Percentiles rank a stretch among this genome's conserved stretches.
phyloP scores from a whole-genome alignment of 2,888 invertebrate species.

The Mamestra brassicae region DNA sequence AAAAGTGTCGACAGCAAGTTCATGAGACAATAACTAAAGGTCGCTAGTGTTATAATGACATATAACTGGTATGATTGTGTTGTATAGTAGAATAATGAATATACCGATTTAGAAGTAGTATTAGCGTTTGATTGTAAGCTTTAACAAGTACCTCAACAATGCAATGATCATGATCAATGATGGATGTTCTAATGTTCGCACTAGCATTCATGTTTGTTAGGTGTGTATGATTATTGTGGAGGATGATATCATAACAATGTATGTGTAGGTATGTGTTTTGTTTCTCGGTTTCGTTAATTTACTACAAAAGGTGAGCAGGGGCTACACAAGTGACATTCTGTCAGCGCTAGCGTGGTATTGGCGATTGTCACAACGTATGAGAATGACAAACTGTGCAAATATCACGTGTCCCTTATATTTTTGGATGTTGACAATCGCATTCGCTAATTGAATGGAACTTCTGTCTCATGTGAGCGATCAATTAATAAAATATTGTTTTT shows the following conservation, averaged over 20 bases:
- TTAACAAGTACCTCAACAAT: conserved; percentile 15
- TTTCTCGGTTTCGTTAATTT: not conserved
- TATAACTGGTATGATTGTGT: not conserved
- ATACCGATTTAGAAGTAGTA: not conserved
- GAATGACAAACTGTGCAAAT: no score
- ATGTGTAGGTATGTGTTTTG: no score
- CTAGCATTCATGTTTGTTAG: conserved; percentile 6
- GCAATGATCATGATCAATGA: conserved; percentile 26
- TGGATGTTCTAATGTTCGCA: conserved; percentile 13
- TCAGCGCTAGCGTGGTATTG: no score
- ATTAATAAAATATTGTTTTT: no score
- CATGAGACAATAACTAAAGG: conserved; percentile 49
- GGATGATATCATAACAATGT: conserved; percentile 9
- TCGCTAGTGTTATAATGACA: conserved; percentile 31
- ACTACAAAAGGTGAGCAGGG: not conserved
- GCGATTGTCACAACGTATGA: no score
- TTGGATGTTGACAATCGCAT: no score
- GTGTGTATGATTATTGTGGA: not conserved
- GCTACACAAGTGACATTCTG: no score
- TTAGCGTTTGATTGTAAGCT: conserved; percentile 4
- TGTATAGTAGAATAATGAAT: conserved; percentile 13
- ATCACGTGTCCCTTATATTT: no score
- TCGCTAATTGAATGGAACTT: no score
- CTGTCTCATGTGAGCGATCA: no score
- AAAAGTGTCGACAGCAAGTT: conserved; percentile 69